Base-by-base conservation (phyloP, 92 coral and sea anemone genomes). In the Paragorgia papillata region DNA sequence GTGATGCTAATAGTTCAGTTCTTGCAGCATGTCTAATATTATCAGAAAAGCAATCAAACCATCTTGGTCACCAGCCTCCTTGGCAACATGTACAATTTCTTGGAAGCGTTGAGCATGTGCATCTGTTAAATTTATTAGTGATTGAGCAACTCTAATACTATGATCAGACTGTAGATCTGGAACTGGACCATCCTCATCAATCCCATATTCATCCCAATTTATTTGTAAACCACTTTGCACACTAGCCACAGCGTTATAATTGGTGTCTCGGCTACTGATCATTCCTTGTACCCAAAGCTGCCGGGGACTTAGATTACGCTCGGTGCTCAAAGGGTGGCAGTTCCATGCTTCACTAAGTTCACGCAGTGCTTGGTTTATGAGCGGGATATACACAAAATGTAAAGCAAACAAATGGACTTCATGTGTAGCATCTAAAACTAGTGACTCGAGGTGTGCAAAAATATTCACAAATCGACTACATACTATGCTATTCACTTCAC, bases 401-500 rank as follows among this genome's bases (percentile, higher is more conserved):
- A 64, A 37, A 35, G 54, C 50, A 67, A 50, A 83, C 7, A 83
- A 32, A 28, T 83, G 77, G 19, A 32, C 7, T 20, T 58, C 69
- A 41, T 32, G 34, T 18, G 79, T 46, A 10, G 87, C 59, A 20
- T 75, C 74, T 19, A 82, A 76, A n/a, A 82, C n/a, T 18, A 43
- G 41, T 32, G 62, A 33, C 28, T 64, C 82, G 5, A 83, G 58
- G 46, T 67, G 41, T 17, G 41, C 53, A 56, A 83, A 83, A 40
- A 83, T 81, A 14, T 57, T 32, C 31, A 76, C 60, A 64, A 83
- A 17, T 3, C 79, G 39, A 59, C 70, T 26, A 21, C 61, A 31
- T 8, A 78, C 78, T 1, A 81, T 75, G 25, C 32, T n/a, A 57
- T 53, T 76, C 44, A 83, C 83, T 30, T 83, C 87, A 20, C 57